Percentiles rank a stretch among this genome's conserved stretches.
Conservation (phyloP, 2,797 vertebrate genomes). For the Chiropotes sagulatus region DNA sequence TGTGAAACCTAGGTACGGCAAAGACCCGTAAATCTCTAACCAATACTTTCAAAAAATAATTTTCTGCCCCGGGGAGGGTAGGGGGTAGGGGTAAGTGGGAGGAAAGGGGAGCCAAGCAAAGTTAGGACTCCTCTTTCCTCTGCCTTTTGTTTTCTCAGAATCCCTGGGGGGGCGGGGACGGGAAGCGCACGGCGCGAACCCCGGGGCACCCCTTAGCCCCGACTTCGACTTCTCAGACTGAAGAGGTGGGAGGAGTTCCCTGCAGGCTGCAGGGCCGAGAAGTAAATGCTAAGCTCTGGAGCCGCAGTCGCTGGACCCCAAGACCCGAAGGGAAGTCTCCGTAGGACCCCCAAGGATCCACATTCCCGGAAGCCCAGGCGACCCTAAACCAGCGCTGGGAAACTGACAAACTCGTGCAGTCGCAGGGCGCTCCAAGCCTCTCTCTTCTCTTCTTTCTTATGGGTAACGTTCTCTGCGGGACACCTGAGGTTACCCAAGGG, state of each 20-base stretch:
- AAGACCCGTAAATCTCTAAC: not conserved
- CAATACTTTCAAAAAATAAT: not conserved
- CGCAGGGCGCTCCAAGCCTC: too few relatives aligned
- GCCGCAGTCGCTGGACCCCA: rapidly evolving
- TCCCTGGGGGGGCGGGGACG: rapidly evolving
- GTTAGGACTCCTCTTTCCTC: not conserved
- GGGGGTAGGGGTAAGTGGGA: not conserved
- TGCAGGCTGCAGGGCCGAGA: not conserved
- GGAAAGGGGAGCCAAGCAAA: not conserved
- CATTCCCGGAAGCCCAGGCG: not conserved
- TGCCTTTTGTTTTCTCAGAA: not conserved
- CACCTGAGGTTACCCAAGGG: not conserved
- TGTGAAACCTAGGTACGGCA: not conserved
- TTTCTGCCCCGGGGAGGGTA: not conserved
- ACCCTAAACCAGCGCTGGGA: not conserved
- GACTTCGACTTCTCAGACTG: not conserved
- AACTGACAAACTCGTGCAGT: not conserved
- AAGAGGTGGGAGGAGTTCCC: not conserved
- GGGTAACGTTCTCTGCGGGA: not conserved
- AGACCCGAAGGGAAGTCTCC: not conserved
- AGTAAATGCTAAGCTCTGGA: not conserved
- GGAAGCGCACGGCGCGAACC: not conserved
- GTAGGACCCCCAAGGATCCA: rapidly evolving
- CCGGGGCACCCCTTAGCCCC: not conserved
- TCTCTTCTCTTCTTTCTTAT: not conserved